Base-by-base conservation (phyloP, 2,888 invertebrate species). In the Folsomia manolachei region DNA sequence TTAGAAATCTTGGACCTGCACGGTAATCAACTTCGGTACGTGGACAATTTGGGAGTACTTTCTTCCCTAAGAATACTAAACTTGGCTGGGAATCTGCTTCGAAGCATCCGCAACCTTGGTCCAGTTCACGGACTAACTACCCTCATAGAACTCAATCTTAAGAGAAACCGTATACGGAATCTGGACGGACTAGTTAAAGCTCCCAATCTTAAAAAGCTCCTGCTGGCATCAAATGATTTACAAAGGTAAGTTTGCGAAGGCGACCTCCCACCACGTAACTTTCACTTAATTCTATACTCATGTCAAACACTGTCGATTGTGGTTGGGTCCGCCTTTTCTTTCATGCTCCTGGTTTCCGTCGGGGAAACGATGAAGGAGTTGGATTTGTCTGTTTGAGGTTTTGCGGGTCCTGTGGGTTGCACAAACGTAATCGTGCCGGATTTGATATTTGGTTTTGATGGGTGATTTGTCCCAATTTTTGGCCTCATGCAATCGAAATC, bases 81-180 rank as follows among this genome's bases (percentile, higher is more conserved):
- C 85, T 87, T 96, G 81, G 95, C 96, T 64, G 95, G 95, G 25
- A 97, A 97, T 85, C 91, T 92, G 83, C 90, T 97, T 70, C 88
- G 90, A 79, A 88, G 87, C 79, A 89, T 96, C 70, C 90, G 91
- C 63, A 87, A 87, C 74, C 88, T 89, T 72, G 94, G 95, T 82
- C 88, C 96, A 71, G n/a, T n/a, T n/a, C 87, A 88, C 77, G 95
- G 94, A 0, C 85, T 97, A 74, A 85, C 87, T 26, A 89, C 91
- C 1, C 84, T 97, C 53, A 90, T 91, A 77, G 96, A 97, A 83
- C 85, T 97, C 67, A 97, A 97, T 85, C 86, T 97, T 53, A 90
- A 94, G 81, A 87, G 95, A 69, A 97, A 97, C 84, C 88, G 90
- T 77, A 87, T 96, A 67, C 89, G 89, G 79, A 91, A 90, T 77